phyloP scores from a whole-genome alignment of 2,113 vertebrate genomes.

The Triplophysa tibetana region DNA sequence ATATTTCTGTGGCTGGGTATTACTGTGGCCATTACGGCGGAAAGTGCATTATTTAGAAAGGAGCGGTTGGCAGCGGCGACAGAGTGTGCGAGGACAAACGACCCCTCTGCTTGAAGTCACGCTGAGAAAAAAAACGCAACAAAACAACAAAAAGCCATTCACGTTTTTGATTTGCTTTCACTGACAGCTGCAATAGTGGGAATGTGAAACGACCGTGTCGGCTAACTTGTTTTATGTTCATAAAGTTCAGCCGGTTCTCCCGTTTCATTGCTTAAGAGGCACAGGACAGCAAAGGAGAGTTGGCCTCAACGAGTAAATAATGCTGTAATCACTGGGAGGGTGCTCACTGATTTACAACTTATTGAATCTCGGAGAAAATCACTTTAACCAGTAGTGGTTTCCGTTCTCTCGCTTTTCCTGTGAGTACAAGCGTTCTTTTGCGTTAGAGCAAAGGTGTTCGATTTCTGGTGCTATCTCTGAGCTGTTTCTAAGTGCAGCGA shows the following conservation, averaged over 20 bases:
- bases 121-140: neutral
- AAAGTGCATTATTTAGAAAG: slow-evolving; percentile 61
- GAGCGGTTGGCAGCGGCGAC: slow-evolving; percentile 41
- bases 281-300: slow-evolving; percentile 38
- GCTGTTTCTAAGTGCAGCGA: slow-evolving; percentile 22
- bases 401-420: slow-evolving; percentile 19
- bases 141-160: slow-evolving; percentile 48
- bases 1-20: slow-evolving; percentile 39
- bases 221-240: slow-evolving; percentile 59
- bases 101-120: slow-evolving; percentile 38
- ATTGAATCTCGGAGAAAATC: slow-evolving; percentile 55
- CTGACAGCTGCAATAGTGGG: slow-evolving; percentile 54
- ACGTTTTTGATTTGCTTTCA: slow-evolving; percentile 53
- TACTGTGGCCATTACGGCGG: slow-evolving; percentile 50
- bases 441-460: slow-evolving; percentile 40
- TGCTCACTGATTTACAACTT: slow-evolving; percentile 56
- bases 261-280: slow-evolving; percentile 52
- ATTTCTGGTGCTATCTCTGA: slow-evolving; percentile 40
- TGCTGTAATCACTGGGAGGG: slow-evolving; percentile 43
- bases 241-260: slow-evolving; percentile 50
- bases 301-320: slow-evolving; percentile 51
- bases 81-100: slow-evolving; percentile 47
- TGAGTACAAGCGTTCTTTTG: slow-evolving; percentile 32
- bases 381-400: slow-evolving; percentile 47
- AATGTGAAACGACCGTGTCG: slow-evolving; percentile 42